Evolutionary conservation across 2,797 vertebrate genomes (phyloP).

Genomic region (Phalloptychus januarius): DNA sequence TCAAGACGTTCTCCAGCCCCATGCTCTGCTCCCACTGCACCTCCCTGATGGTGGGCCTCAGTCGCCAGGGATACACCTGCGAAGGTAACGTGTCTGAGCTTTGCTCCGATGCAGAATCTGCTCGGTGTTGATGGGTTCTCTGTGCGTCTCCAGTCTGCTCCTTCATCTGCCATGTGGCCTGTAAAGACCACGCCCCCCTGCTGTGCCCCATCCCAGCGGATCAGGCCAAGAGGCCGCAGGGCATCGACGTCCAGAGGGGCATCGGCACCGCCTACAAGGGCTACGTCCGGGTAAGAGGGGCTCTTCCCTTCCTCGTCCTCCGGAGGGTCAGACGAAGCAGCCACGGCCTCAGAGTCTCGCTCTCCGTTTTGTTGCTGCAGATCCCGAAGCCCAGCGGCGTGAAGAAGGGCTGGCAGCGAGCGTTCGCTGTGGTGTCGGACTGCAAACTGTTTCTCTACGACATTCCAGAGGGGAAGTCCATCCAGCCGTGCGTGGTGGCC

Average conservation of each 20-base stretch:
- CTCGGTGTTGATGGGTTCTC: neutral
- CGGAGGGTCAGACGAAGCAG: neutral
- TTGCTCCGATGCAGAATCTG: neutral
- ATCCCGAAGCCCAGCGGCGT: constrained; percentile 97
- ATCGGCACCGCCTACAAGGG: constrained; percentile 98
- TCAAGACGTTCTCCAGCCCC: constrained; percentile 94
- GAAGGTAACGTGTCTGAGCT: constrained; percentile 82
- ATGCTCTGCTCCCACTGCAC: constrained; percentile 96
- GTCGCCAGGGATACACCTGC: constrained; percentile 94
- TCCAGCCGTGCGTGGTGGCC: constrained; percentile 89
- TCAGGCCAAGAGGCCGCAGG: constrained; percentile 93
- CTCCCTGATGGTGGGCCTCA: constrained; percentile 95
- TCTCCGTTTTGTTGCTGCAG: constrained; percentile 65
- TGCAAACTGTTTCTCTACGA: constrained; percentile 97
- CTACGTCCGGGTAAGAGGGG: constrained; percentile 88
- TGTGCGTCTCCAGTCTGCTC: constrained; percentile 87
- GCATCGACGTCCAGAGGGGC: constrained; percentile 94
- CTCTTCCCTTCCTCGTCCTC: neutral
- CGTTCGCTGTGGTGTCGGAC: constrained; percentile 94
- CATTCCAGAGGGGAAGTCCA: constrained; percentile 92
- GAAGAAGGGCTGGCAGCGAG: constrained; percentile 97
- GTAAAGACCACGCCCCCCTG: constrained; percentile 92
- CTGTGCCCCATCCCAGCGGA: constrained; percentile 95
- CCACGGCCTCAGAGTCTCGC: neutral
- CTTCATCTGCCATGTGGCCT: constrained; percentile 94